These are phyloP conservation scores for Penelope pileata DNA, from an alignment of 2,113 vertebrate species.

Conservation along the genomic window DNA sequence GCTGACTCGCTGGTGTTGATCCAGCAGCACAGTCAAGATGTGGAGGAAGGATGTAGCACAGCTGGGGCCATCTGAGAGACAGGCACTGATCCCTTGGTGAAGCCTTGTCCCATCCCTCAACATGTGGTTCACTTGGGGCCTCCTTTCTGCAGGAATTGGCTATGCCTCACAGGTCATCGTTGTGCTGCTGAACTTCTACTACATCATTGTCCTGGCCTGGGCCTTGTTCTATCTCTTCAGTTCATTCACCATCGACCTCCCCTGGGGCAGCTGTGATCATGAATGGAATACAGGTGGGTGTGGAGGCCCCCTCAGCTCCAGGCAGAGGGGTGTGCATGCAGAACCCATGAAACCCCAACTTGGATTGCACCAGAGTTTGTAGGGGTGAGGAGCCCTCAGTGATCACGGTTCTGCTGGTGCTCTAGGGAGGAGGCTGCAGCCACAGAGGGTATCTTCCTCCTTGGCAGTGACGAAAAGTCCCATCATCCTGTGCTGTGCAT, in stretches of 20 bases:
- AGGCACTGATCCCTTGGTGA: neutral
- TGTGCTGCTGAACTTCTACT: slow-evolving; percentile 89
- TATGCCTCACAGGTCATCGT: slow-evolving; percentile 93
- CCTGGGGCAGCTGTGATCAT: slow-evolving; percentile 92
- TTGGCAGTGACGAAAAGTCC: neutral
- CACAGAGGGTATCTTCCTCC: neutral
- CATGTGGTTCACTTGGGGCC: neutral
- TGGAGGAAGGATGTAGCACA: neutral
- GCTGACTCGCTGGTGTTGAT: fast-evolving
- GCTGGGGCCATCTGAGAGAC: neutral
- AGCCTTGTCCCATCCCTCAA: neutral
- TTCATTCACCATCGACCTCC: slow-evolving; percentile 89
- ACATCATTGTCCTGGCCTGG: slow-evolving; percentile 95
- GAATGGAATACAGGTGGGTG: slow-evolving; percentile 92
- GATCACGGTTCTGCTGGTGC: neutral
- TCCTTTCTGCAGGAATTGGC: slow-evolving; percentile 81
- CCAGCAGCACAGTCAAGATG: fast-evolving
- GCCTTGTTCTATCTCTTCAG: slow-evolving; percentile 92
- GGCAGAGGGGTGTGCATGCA: neutral
- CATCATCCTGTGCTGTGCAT: neutral
- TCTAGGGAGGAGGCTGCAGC: neutral
- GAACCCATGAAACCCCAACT: neutral
- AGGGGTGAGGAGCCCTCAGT: neutral
- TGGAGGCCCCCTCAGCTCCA: neutral
- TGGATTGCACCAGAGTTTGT: neutral